phyloP scores from a whole-genome alignment of 1,140 invertebrate genomes.

The Plectrocnemia conspersa region DNA sequence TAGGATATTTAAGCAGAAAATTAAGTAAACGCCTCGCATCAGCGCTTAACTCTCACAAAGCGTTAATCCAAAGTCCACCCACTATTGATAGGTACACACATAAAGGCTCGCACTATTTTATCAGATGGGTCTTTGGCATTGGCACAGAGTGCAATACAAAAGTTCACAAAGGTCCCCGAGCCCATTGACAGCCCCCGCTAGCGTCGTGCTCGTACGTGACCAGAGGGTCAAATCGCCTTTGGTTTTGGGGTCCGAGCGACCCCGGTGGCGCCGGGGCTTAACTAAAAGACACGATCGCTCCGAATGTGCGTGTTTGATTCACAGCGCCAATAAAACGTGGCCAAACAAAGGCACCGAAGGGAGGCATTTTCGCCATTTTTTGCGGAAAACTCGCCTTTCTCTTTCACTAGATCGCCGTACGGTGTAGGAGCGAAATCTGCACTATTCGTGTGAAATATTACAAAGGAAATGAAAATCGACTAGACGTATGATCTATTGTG shows the following conservation, averaged over 20 bases:
- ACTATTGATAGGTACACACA: not conserved
- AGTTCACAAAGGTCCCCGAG: not conserved
- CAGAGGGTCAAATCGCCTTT: not conserved
- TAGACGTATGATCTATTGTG: too few relatives aligned
- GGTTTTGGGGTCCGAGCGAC: too few relatives aligned
- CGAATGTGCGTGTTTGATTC: conserved; percentile 9
- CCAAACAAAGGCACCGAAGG: not conserved
- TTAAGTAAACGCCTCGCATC: too few relatives aligned
- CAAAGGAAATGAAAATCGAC: too few relatives aligned
- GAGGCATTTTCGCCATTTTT: too few relatives aligned
- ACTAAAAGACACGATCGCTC: not conserved
- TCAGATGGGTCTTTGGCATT: not conserved
- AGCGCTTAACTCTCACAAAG: too few relatives aligned
- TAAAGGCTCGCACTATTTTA: not conserved
- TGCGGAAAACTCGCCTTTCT: too few relatives aligned
- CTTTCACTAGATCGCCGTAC: too few relatives aligned
- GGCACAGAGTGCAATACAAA: conserved; percentile 8
- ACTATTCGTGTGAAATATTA: too few relatives aligned
- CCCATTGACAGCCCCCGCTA: not conserved
- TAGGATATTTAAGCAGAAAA: too few relatives aligned
- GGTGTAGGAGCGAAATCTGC: too few relatives aligned
- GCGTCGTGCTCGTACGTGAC: conserved; percentile 6
- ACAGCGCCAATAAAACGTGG: conserved; percentile 4
- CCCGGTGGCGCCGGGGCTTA: not conserved
- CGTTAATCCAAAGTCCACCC: not conserved